phyloP scores from a whole-genome alignment of 2,113 vertebrate species.

The Sus scrofa region DNA sequence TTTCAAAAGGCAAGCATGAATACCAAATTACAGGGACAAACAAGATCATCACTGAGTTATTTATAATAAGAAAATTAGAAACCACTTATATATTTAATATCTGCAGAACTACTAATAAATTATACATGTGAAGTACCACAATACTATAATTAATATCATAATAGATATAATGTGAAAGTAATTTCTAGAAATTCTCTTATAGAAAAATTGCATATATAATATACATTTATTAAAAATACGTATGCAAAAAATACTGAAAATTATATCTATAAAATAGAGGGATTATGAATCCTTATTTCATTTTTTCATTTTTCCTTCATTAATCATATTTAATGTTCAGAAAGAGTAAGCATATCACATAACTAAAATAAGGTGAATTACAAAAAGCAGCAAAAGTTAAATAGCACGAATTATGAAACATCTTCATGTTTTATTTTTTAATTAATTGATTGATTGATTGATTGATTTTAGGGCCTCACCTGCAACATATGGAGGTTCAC shows the following conservation, averaged over 20 bases:
- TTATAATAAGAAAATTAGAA: slow-evolving; percentile 18
- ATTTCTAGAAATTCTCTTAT: not conserved
- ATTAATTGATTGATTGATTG: no score
- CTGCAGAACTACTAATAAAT: not conserved
- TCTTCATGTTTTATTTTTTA: not conserved
- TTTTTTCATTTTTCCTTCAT: not conserved
- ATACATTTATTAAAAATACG: not conserved
- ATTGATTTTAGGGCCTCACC: no score
- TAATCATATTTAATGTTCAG: not conserved
- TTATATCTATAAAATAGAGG: not conserved
- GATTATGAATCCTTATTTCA: not conserved
- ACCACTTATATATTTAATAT: not conserved
- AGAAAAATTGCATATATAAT: not conserved
- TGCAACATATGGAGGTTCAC: no score
- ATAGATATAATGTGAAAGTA: not conserved
- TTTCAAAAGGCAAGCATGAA: not conserved
- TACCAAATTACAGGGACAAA: not conserved
- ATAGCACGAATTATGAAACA: not conserved
- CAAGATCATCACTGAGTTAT: not conserved
- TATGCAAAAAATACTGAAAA: not conserved
- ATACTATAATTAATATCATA: not conserved
- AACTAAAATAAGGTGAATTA: not conserved
- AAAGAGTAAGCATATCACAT: not conserved
- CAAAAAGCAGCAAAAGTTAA: not conserved
- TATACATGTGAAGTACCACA: not conserved